Conservation (phyloP, 1,140 invertebrate species). For the Drosophila nasuta region DNA sequence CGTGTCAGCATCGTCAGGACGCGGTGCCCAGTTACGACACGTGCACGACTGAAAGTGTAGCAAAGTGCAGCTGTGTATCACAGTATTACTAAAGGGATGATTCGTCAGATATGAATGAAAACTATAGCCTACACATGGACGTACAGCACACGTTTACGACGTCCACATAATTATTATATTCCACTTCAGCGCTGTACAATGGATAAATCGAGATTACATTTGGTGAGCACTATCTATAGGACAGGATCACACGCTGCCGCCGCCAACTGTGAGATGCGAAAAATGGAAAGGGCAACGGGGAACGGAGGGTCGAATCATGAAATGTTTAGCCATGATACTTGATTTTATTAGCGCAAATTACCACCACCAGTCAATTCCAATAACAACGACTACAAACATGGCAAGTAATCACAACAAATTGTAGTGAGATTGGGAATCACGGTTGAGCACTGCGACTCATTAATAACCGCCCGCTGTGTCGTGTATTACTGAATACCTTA, state of each 20-base stretch:
- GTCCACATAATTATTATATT: constrained; percentile 81
- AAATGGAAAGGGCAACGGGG: not conserved
- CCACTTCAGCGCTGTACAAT: constrained; percentile 78
- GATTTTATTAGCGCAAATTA: constrained; percentile 84
- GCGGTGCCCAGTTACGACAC: constrained; percentile 58
- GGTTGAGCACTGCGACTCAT: constrained; percentile 54
- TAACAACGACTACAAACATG: constrained; percentile 30
- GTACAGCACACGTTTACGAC: not conserved
- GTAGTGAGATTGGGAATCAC: constrained; percentile 52
- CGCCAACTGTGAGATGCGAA: not conserved
- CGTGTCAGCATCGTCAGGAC: constrained; percentile 9
- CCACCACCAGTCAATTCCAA: constrained; percentile 62
- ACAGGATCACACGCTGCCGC: constrained; percentile 52
- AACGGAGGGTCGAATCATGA: constrained; percentile 10
- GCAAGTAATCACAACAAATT: constrained; percentile 80
- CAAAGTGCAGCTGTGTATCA: constrained; percentile 75
- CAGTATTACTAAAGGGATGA: not conserved
- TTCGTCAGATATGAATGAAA: constrained; percentile 31
- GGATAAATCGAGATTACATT: constrained; percentile 82
- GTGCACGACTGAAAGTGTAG: constrained; percentile 68
- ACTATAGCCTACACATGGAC: constrained; percentile 28
- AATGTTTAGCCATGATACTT: constrained; percentile 77
- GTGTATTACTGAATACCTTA: constrained; percentile 48
- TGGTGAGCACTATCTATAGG: constrained; percentile 69
- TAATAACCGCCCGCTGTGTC: constrained; percentile 80